Evolutionary conservation across 2,797 vertebrate genomes (phyloP).

Genomic region (Falco concolor): DNA sequence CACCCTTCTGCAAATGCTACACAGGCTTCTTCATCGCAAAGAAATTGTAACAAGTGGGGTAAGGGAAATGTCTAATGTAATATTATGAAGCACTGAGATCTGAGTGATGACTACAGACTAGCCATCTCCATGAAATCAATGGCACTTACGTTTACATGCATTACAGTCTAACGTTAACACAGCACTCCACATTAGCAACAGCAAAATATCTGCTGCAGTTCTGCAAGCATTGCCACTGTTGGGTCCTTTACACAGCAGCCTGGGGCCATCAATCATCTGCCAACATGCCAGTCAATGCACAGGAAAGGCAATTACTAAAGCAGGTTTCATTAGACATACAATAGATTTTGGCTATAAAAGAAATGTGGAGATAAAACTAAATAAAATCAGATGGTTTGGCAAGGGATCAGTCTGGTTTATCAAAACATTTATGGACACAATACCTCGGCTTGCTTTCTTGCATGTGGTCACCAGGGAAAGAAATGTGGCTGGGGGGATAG

Average conservation of each 20-base stretch:
- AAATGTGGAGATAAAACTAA: background rate
- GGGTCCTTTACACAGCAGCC: background rate
- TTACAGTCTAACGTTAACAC: background rate
- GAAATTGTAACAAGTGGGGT: background rate
- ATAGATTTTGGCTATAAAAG: background rate
- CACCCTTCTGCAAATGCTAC: background rate
- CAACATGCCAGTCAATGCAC: background rate
- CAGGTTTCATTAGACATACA: background rate
- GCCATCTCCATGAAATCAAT: background rate
- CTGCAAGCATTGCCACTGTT: background rate
- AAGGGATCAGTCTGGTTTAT: background rate
- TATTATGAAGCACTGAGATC: background rate
- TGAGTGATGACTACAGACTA: background rate
- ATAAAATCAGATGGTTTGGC: background rate
- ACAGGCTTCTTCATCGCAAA: background rate
- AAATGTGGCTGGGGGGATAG: background rate
- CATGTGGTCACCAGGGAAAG: background rate
- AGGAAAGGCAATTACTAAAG: background rate
- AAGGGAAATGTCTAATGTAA: background rate
- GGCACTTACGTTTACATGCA: background rate
- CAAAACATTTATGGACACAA: background rate
- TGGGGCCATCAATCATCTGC: background rate
- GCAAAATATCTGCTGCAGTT: background rate
- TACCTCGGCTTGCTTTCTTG: background rate
- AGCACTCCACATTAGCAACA: background rate